These are phyloP conservation scores for Trichosurus vulpecula DNA, from an alignment of 2,797 vertebrate genomes.

Conservation along the genomic window DNA sequence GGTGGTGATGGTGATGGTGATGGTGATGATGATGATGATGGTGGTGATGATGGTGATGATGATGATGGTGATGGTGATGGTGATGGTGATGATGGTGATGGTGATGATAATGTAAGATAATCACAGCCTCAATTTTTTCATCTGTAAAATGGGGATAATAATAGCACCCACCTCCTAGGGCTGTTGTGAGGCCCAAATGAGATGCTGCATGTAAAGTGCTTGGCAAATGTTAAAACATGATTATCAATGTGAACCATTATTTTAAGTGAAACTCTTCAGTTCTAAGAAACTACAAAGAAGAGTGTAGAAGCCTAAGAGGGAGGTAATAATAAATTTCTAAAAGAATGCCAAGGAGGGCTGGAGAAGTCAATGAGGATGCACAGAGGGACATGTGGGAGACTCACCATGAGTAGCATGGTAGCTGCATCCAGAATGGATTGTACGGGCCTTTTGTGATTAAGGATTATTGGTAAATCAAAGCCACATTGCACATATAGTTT, in stretches of 20 bases:
- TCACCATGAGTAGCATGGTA: neutral
- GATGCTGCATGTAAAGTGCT: neutral
- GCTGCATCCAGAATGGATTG: neutral
- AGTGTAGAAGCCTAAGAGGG: neutral
- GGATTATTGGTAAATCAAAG: neutral
- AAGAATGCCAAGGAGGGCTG: neutral
- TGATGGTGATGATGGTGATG: neutral
- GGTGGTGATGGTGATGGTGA: neutral
- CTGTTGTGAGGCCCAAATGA: neutral
- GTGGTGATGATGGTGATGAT: neutral
- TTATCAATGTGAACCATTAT: neutral
- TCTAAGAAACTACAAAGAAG: neutral
- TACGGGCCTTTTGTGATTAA: neutral
- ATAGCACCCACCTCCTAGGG: neutral
- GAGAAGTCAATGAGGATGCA: neutral
- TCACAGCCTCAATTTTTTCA: neutral
- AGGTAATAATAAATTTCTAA: neutral
- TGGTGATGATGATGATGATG: neutral
- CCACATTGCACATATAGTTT: neutral
- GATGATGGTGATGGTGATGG: neutral
- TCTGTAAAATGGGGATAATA: neutral
- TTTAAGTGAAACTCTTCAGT: neutral
- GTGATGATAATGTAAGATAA: neutral
- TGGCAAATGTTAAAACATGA: neutral
- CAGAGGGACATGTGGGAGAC: neutral